Base-by-base conservation (phyloP, 2,888 invertebrate species). In the Erebia ligea region DNA sequence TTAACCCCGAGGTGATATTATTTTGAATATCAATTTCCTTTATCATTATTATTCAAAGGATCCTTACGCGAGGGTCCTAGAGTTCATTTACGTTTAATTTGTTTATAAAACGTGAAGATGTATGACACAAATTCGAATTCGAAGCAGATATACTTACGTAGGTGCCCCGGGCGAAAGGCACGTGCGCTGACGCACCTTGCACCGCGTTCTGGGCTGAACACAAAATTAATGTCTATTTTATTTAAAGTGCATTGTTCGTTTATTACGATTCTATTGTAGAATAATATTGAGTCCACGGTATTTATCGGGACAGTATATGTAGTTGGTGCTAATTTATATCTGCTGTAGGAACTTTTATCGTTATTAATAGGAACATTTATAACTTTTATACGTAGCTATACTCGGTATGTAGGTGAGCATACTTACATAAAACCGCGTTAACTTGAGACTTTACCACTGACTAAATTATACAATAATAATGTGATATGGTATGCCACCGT, bases 1-100 rank as follows among this genome's bases (percentile, higher is more conserved):
- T 93, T 93, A 92, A 92, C 93, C 93, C 92, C 84, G 92, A 90
- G 93, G 93, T 93, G 93, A 92, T 93, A 93, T 92, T 91, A 92
- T 92, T 92, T 92, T 91, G 86, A 92, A 92, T 91, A 91, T 90
- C 85, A 89, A 91, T 90, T 93, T 88, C 88, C 87, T 89, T 88
- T 87, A 85, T 86, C 84, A 87, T 89, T 89, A 89, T 87, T 89
- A 90, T 90, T 89, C 83, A 88, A 91, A 88, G 84, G 86, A 81
- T 82, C 88, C 85, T 90, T 89, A 88, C 82, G 82, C 76, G 77
- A 78, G 80, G 86, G 88, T 80, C 83, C 80, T 88, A 92, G 84
- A 85, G 92, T 91, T 84, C 85, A 91, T 90, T 91, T 90, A 82
- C 80, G 82, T 82, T 81, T 83, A 81, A 83, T 80, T 80, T 79